Evolutionary conservation across 2,113 vertebrate genomes (phyloP).

Genomic region (Atrichornis clamosus): DNA sequence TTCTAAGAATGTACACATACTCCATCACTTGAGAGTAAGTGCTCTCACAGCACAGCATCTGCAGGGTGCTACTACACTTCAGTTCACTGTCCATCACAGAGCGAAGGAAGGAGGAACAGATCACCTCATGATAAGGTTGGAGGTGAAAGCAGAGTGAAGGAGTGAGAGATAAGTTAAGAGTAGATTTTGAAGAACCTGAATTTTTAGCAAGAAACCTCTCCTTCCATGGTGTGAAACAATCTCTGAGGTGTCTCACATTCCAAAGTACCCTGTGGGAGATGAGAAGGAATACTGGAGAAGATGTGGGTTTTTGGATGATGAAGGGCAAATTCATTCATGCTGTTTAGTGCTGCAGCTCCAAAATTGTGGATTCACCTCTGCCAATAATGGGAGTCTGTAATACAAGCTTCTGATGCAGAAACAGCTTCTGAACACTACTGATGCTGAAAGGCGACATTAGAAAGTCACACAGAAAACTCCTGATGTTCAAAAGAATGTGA

Average conservation of each 20-base stretch:
- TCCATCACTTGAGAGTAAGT: not conserved
- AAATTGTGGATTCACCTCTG: not conserved
- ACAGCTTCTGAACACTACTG: not conserved
- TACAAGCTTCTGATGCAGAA: not conserved
- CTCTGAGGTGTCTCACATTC: not conserved
- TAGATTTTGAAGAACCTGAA: not conserved
- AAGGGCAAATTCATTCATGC: not conserved
- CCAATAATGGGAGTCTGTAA: not conserved
- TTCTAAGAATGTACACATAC: not conserved
- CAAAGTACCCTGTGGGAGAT: not conserved
- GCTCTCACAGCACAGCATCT: not conserved
- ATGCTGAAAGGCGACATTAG: not conserved
- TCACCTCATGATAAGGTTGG: not conserved
- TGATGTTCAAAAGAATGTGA: fast-evolving
- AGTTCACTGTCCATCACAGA: not conserved
- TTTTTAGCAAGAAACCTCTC: not conserved
- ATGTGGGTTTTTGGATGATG: not conserved
- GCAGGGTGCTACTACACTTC: not conserved
- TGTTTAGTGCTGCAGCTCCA: not conserved
- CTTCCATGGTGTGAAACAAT: not conserved
- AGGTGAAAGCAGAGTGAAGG: not conserved
- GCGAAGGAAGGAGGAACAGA: not conserved
- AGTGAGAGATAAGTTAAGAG: not conserved
- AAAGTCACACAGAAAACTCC: not conserved
- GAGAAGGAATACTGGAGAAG: not conserved